Percentiles rank a stretch among this genome's conserved stretches.
These are phyloP conservation scores for Trissonchulus sp. DNA, from an alignment of 2,888 invertebrate genomes.

Conservation along the genomic window DNA sequence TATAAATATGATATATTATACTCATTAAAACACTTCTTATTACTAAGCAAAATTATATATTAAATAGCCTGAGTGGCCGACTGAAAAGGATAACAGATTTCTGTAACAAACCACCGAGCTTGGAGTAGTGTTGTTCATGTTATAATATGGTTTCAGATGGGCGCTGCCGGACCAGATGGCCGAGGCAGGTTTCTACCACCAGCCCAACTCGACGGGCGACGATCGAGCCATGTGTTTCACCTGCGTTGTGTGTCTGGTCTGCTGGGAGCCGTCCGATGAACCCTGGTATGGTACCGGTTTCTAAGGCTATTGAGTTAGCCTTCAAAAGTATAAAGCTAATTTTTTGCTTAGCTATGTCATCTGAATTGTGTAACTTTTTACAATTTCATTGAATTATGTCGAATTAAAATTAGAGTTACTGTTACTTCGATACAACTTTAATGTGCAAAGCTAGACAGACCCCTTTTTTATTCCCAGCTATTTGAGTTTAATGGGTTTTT, in stretches of 20 bases:
- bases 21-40: too few relatives aligned
- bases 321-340: too few relatives aligned
- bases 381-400: neutral
- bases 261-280: conserved; percentile 93
- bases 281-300: conserved; percentile 71
- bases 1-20: too few relatives aligned
- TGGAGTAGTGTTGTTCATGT: neutral
- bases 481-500: too few relatives aligned
- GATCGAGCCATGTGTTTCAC: conserved; percentile 94
- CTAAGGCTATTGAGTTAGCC: too few relatives aligned
- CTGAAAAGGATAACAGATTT: too few relatives aligned
- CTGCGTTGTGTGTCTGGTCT: conserved; percentile 85
- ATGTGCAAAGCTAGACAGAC: too few relatives aligned
- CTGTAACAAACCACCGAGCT: neutral
- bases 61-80: too few relatives aligned
- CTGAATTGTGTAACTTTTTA: neutral
- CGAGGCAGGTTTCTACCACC: conserved; percentile 91
- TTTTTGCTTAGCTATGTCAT: too few relatives aligned
- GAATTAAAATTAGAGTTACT: conserved; percentile 19
- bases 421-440: too few relatives aligned
- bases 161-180: conserved; percentile 92
- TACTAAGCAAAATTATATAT: too few relatives aligned
- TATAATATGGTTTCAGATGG: conserved; percentile 64
- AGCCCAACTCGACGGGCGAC: conserved; percentile 78
- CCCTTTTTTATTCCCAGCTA: too few relatives aligned